Evolutionary conservation across 2,888 invertebrate species (phyloP).

Genomic region (Volucella inanis): DNA sequence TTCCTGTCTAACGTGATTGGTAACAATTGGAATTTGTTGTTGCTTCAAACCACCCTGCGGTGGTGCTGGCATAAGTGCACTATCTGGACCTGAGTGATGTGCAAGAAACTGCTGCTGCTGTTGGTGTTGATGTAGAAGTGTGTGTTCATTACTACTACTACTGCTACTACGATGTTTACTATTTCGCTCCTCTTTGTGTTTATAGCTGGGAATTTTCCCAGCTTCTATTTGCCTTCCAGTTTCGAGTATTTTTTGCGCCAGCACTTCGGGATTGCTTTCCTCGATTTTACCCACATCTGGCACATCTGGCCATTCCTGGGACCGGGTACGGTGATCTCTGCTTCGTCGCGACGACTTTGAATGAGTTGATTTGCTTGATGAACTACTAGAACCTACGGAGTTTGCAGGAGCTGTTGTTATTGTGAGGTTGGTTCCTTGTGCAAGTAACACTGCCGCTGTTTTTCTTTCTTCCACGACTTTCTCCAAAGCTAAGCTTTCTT

Average conservation of each 20-base stretch:
- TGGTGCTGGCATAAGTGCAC: slow-evolving; percentile 83
- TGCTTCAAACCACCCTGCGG: slow-evolving; percentile 70
- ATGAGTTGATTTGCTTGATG: slow-evolving; percentile 78
- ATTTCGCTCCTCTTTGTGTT: slow-evolving; percentile 68
- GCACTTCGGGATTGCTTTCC: slow-evolving; percentile 94
- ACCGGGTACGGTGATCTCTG: slow-evolving; percentile 90
- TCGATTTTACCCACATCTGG: slow-evolving; percentile 95
- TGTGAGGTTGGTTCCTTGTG: slow-evolving; percentile 82
- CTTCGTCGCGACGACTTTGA: slow-evolving; percentile 85
- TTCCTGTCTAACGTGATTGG: slow-evolving; percentile 54
- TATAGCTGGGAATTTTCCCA: slow-evolving; percentile 85
- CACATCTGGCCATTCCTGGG: slow-evolving; percentile 96
- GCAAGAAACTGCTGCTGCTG: slow-evolving; percentile 75
- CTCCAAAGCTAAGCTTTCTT: slow-evolving; percentile 90
- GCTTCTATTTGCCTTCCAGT: slow-evolving; percentile 95
- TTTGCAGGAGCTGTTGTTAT: slow-evolving; percentile 73
- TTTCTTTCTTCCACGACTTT: slow-evolving; percentile 88
- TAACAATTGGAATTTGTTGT: slow-evolving; percentile 54
- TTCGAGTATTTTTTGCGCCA: slow-evolving; percentile 95
- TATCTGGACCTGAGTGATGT: slow-evolving; percentile 77
- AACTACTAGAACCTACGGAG: slow-evolving; percentile 49
- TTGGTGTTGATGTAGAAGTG: slow-evolving; percentile 75
- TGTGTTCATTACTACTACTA: slow-evolving; percentile 82
- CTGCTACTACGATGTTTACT: slow-evolving; percentile 74
- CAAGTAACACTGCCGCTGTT: slow-evolving; percentile 80